phyloP scores from a whole-genome alignment of 1,140 invertebrate genomes.

The Rhagoletis pomonella region DNA sequence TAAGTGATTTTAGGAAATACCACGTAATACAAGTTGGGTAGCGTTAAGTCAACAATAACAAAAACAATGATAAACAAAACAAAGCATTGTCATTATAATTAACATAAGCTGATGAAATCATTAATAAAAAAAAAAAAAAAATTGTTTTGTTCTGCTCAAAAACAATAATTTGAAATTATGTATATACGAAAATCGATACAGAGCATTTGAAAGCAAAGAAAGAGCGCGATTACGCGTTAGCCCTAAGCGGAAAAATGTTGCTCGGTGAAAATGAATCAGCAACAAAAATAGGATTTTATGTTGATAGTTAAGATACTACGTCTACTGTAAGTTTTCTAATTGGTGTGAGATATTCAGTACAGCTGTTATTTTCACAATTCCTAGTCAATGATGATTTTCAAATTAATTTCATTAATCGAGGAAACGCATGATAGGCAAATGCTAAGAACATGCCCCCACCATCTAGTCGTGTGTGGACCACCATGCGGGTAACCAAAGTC shows the following conservation, averaged over 20 bases:
- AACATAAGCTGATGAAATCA: slow-evolving; percentile 34
- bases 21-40: background rate
- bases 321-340: too few species aligned
- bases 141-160: background rate
- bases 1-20: background rate
- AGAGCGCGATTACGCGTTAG: background rate
- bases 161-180: background rate
- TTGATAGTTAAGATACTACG: too few species aligned
- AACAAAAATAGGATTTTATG: background rate
- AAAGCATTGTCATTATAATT: background rate
- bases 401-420: background rate
- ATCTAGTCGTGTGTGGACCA: background rate
- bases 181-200: background rate
- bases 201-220: background rate
- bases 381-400: background rate
- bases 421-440: background rate
- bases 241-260: background rate
- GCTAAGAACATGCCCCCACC: background rate
- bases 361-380: background rate
- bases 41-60: background rate
- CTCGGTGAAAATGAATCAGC: background rate
- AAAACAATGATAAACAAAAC: slow-evolving; percentile 41
- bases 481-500: background rate
- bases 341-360: too few species aligned
- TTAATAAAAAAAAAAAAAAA: background rate